Base-by-base conservation (phyloP, 1,140 invertebrate species). In the Maniola jurtina region DNA sequence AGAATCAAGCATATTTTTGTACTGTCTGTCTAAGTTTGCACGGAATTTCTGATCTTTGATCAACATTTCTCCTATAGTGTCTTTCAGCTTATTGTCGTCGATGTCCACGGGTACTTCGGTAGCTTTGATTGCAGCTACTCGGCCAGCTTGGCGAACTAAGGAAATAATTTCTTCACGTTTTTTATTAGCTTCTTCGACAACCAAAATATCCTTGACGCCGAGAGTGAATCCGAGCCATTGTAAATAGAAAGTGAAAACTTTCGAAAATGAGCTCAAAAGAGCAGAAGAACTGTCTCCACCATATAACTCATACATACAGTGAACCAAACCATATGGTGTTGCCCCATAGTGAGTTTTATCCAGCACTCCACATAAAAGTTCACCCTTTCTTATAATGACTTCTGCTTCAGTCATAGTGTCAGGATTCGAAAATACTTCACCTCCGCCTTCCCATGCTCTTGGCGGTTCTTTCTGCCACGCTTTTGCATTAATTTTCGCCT, bases 311-410 rank as follows among this genome's bases (percentile, higher is more conserved):
- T 96, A 98, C 86, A 98, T 95, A 71, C 96, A 96, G 83, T 99
- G 98, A 14, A 99, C 94, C 10, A 99, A 92, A 75, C 98, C 97
- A 89, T 96, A 99, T 5, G 96, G 94, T 0, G 98, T 98, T 0
- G 98, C 95, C 15, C 99, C 99, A 89, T 97, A 98, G 82, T 99
- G 98, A 36, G 95, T 96, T 91, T 99, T 99, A 89, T 99, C 99
- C 42, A 99, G 91, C n/a, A 99, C 95, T 5, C 99, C 99, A 75
- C 92, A 94, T 0, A 99, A 80, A 8, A 99, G 89, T 89, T 99
- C 95, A 7, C 98, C 98, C 60, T 95, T 92, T 57, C 95, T 90
- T 71, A 99, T 96, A 11, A 99, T 92, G 35, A 99, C 97, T 91
- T 98, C 94, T 62, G 96, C 95, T 90, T 99, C 99, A 52, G 94